Evolutionary conservation across 2,113 vertebrate genomes (phyloP), one percentile per base, ranked within the genome.

Genomic region (Notothenia coriiceps): DNA sequence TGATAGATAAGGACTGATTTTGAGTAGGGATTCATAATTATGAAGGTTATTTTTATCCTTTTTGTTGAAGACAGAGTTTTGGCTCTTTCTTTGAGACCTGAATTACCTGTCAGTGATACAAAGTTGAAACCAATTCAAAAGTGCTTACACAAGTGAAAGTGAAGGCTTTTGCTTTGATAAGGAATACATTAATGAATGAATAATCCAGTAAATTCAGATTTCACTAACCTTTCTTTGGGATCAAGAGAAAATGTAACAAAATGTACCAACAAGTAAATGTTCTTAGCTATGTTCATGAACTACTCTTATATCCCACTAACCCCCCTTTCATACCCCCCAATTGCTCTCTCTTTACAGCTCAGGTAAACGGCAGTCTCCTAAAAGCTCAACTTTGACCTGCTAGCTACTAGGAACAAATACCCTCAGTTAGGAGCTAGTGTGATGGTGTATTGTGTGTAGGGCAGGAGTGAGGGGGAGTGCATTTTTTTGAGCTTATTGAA

Each of bases 401-500:
- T 89, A 85, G 22, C 54, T 25, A 66, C n/a, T 52, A 72, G 64
- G 68, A 77, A 83, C 62, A 75, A 84, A 76, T 56, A 62, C 47
- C 50, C 68, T 76, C 33, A 71, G 71, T 79, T 6, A 70, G 75
- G 25, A 73, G 71, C 47, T 66, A 66, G 10, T n/a, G 59, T 49
- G 62, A 40, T 18, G 55, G 50, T 56, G 70, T 22, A 43, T 70
- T 81, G 50, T 80, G 63, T 40, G 12, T 18, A 25, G 14, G 14
- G 11, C 15, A 14, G 15, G 14, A 18, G 33, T 25, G 52, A 10
- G 35, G 33, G 29, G 13, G 44, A 5, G 63, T 25, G 29, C 83
- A 80, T 92, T 91, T 90, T 88, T 91, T 86, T 71, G 35, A 82
- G 89, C 77, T 92, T 92, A 94, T 91, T 93, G 84, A 94, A 93